Conservation (phyloP, 2,797 vertebrate species). For the Trichosurus vulpecula region DNA sequence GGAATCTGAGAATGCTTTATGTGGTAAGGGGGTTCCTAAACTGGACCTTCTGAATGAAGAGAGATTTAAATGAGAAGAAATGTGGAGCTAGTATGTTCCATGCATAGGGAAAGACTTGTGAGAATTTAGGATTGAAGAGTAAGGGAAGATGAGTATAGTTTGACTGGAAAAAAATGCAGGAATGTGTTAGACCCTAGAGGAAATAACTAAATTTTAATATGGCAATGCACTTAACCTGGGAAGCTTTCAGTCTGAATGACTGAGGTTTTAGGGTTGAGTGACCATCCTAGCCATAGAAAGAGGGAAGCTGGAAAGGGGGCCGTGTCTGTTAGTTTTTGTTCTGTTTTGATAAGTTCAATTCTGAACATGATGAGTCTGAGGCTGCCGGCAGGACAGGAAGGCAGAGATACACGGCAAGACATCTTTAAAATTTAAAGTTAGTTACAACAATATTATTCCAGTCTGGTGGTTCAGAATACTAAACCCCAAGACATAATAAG, state of each 20-base stretch:
- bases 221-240: not conserved
- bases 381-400: not conserved
- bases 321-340: not conserved
- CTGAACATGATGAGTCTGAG: not conserved
- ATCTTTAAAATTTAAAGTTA: not conserved
- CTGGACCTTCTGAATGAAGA: not conserved
- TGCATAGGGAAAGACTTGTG: not conserved
- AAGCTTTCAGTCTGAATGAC: not conserved
- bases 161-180: not conserved
- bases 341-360: not conserved
- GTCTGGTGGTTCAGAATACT: conserved; percentile 9
- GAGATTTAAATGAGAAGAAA: not conserved
- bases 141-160: not conserved
- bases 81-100: not conserved
- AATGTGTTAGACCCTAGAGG: not conserved
- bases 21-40: not conserved
- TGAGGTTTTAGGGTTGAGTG: not conserved
- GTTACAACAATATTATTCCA: not conserved
- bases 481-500: not conserved
- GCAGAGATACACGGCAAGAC: not conserved
- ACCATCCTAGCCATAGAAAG: not conserved
- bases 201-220: not conserved
- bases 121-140: not conserved
- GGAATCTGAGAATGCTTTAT: not conserved
- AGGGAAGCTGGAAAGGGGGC: not conserved